Percentiles rank a stretch among this genome's conserved stretches.
phyloP scores from a whole-genome alignment of 2,113 vertebrate species.

The Embiotoca jacksoni region DNA sequence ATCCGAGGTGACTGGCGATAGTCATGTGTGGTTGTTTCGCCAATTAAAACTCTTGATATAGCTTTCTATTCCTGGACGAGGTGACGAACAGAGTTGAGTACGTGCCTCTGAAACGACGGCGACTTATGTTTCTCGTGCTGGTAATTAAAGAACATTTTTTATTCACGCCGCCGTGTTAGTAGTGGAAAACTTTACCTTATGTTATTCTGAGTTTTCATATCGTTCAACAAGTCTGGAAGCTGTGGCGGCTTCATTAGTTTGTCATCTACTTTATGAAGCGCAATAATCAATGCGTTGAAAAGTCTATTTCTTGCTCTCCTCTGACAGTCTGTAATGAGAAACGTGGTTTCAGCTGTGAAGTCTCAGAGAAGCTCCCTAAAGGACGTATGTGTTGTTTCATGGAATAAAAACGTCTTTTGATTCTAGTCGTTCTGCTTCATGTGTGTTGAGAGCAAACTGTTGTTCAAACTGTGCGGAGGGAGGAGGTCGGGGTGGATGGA shows the following conservation, averaged over 20 bases:
- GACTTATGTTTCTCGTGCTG: conserved; percentile 12
- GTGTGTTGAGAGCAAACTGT: no score
- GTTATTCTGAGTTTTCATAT: conserved; percentile 24
- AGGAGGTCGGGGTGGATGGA: no score
- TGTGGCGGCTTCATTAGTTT: conserved; percentile 42
- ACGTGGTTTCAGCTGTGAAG: not conserved
- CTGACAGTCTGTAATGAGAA: conserved; percentile 39
- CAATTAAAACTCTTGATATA: conserved; percentile 68
- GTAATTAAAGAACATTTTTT: conserved; percentile 56
- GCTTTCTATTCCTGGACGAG: conserved; percentile 70
- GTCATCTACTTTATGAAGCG: conserved; percentile 31
- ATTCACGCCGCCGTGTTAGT: conserved; percentile 41
- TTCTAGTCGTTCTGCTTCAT: no score
- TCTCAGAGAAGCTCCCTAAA: not conserved
- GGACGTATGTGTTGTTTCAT: no score
- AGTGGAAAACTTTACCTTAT: conserved; percentile 12
- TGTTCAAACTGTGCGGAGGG: no score
- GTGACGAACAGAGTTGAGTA: conserved; percentile 53
- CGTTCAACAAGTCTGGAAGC: conserved; percentile 15
- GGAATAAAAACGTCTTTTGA: no score
- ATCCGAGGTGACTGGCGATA: conserved; percentile 62
- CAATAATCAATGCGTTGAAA: conserved; percentile 36
- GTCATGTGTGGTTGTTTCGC: conserved; percentile 65
- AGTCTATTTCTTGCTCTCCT: conserved; percentile 12
- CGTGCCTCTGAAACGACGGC: conserved; percentile 27